Conservation (phyloP, 2,888 invertebrate genomes). For the Agapostemon virescens region DNA sequence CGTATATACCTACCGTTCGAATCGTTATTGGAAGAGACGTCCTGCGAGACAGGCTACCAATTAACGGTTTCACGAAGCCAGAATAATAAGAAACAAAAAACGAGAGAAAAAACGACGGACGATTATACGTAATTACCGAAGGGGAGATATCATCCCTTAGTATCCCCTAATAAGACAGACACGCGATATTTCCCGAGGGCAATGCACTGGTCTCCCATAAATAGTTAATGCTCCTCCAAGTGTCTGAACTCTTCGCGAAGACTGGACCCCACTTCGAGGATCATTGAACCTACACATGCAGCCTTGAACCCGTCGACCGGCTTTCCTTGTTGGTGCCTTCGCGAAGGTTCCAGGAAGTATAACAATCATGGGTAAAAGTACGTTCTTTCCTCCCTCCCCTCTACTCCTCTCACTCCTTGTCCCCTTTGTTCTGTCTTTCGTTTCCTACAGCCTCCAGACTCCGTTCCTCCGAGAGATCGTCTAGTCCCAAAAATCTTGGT, state of each 20-base stretch:
- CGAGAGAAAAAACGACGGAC: not conserved
- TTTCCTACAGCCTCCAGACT: constrained; percentile 44
- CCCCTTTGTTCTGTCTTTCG: constrained; percentile 52
- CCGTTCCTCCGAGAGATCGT: constrained; percentile 60
- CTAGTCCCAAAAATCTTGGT: constrained; percentile 23
- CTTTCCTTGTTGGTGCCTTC: constrained; percentile 68
- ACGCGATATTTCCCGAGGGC: constrained; percentile 40
- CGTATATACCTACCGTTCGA: no score
- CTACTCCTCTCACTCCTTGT: constrained; percentile 4
- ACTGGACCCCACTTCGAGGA: constrained; percentile 59
- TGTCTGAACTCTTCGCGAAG: constrained; percentile 45
- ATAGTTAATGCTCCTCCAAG: constrained; percentile 59
- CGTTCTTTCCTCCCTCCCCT: not conserved
- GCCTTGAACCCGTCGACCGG: constrained; percentile 70
- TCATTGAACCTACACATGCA: constrained; percentile 66
- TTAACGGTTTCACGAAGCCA: not conserved
- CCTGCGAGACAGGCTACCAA: not conserved
- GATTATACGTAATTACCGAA: constrained; percentile 36
- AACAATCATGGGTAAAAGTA: constrained; percentile 62
- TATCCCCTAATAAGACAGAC: constrained; percentile 31
- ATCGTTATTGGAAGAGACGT: not conserved
- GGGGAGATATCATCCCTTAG: not conserved
- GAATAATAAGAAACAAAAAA: no score
- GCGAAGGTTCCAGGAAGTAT: constrained; percentile 69
- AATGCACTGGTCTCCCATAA: constrained; percentile 45